A percentile compares a stretch with the other conserved stretches of the same genome.
Conservation (phyloP, 1,140 invertebrate genomes). For the Mizuhopecten yessoensis region DNA sequence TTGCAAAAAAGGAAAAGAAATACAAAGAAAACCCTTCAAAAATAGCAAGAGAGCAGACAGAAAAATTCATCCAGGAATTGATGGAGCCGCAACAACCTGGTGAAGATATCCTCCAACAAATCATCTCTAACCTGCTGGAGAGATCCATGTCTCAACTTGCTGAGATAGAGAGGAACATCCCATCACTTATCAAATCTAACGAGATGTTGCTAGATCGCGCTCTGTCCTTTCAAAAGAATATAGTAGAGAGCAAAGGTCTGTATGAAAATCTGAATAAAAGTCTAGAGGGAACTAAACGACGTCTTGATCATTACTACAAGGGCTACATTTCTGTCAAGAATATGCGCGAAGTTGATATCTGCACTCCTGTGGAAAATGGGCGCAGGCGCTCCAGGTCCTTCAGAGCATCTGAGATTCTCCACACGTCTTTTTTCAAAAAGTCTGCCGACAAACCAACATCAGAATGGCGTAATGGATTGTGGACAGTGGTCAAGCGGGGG, state of each 20-base stretch:
- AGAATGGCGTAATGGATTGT: conserved; percentile 43
- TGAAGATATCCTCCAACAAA: conserved; percentile 47
- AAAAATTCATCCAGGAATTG: conserved; percentile 55
- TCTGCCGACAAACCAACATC: not conserved
- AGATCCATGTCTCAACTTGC: conserved; percentile 57
- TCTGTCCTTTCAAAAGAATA: conserved; percentile 50
- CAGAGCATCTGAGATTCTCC: not conserved
- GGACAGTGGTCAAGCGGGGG: conserved; percentile 50
- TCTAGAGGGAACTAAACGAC: conserved; percentile 51
- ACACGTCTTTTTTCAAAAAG: not conserved
- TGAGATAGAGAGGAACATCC: conserved; percentile 63
- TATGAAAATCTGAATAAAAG: conserved; percentile 58
- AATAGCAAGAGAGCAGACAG: conserved; percentile 45
- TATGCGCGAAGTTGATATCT: conserved; percentile 50
- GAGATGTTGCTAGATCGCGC: conserved; percentile 70
- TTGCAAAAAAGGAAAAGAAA: not conserved
- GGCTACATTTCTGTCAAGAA: conserved; percentile 62
- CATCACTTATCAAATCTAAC: conserved; percentile 68
- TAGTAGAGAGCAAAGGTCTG: not conserved
- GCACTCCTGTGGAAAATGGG: not conserved
- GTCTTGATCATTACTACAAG: conserved; percentile 52
- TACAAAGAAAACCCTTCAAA: conserved; percentile 44
- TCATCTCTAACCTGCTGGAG: conserved; percentile 58
- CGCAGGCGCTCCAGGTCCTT: not conserved
- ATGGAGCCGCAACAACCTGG: conserved; percentile 35